Evolutionary conservation across 2,113 vertebrate genomes (phyloP), one percentile per base, ranked within the genome.

Genomic region (Crocuta crocuta): DNA sequence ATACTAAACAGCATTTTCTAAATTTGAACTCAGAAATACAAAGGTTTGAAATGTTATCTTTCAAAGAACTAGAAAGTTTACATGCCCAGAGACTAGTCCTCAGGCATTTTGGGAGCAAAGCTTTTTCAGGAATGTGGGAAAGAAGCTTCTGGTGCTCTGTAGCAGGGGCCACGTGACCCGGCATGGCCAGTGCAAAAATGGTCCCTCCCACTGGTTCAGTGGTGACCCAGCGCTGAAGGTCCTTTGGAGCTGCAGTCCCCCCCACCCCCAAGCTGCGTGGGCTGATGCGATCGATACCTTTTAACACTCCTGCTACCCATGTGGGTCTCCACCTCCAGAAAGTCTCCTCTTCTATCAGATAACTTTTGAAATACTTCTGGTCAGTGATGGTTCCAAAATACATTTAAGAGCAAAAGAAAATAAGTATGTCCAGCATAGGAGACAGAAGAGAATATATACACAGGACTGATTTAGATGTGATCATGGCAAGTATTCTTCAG

Each of bases 401-500:
- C 85, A 84, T 83, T 76, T 70, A 97, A 97, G 19, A 73, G 43
- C 55, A 92, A 90, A 2, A 28, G 74, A 89, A 84, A 93, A 83
- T 85, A 97, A 97, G 85, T 97, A 88, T 84, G 86, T 85, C 68
- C 58, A n/a, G 80, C 91, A 89, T 95, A 28, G 95, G 43, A 95
- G 83, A 97, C 33, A 96, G 94, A 91, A 97, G 95, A 97, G 74
- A 97, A 95, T 97, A 94, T 65, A 96, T 31, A 43, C 7, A 88
- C 48, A 58, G 55, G 79, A 55, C 76, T 70, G 53, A 10, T 79
- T 95, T 97, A 84, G 82, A 73, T 95, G 92, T 65, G 83, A 92
- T 98, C 89, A 92, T 95, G 97, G 88, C 91, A 97, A 95, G 94
- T 94, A 96, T 98, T 96, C 83, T 94, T 98, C 96, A 96, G 97